Evolutionary conservation across 2,797 vertebrate genomes (phyloP), one percentile per base, ranked within the genome.

Genomic region (Margarornis squamiger): DNA sequence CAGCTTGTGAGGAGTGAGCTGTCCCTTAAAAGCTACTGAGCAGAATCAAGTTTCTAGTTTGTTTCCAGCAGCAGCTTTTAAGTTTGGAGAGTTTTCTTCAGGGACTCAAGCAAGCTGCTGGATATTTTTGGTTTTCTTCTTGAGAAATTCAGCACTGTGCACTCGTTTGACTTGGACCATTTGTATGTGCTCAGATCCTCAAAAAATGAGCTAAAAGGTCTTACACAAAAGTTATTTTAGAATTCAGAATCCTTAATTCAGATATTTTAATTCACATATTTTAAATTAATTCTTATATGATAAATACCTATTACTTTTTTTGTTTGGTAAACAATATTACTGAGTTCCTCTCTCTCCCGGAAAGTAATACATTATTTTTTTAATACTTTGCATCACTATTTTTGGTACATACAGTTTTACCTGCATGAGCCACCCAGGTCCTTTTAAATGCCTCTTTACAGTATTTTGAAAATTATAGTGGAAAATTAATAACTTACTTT

Each of bases 121-220:
- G 12, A 11, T 22, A 14, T 9, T n/a, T 74, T 29, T 81, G 21
- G 3, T 79, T 83, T 86, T 51, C 36, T 71, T 59, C 22, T 24
- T 86, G 10, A 3, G 61, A 13, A 39, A 20, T 36, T 43, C 0
- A 10, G 61, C 38, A 2, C 34, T 0, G 1, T 1, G 0, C 2
- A 2, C 29, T 59, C 20, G 6, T 41, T 79, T 83, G 34, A 16
- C 19, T 74, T 59, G 32, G 71, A 49, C 14, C 1, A 3, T 46
- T 39, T 61, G 7, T 43, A 2, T 8, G 12, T 26, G 19, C 34
- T 68, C 24, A n/a, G 46, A 29, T 65, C 29, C 38, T 55, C 65
- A 55, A 29, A 86, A 86, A 58, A 1, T 5, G 2, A 12, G 27
- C 12, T 79, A 14, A 82, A 72, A 92, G 17, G 29, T 65, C 23